These are phyloP conservation scores for Dasypus novemcinctus DNA, from an alignment of 2,113 vertebrate species.

Conservation along the genomic window DNA sequence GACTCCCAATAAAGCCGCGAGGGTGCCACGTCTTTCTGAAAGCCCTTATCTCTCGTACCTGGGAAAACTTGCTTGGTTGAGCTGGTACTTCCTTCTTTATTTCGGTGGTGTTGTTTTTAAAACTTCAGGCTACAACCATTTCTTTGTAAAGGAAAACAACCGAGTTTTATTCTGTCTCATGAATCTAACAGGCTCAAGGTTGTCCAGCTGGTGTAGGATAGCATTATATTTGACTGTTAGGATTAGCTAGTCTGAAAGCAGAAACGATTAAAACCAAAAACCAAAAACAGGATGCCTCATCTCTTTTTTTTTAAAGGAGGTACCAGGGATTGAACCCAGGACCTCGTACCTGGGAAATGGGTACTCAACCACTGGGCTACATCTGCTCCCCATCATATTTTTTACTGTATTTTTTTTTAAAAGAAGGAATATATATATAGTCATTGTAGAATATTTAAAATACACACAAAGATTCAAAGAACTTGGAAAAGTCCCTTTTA, in stretches of 20 bases:
- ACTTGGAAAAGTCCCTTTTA: not conserved
- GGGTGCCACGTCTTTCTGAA: not conserved
- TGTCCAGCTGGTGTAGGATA: not conserved
- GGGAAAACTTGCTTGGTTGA: constrained; percentile 6
- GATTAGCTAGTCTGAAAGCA: not conserved
- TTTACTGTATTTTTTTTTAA: not conserved
- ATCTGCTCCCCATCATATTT: not conserved
- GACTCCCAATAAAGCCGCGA: rapidly evolving
- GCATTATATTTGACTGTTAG: not conserved
- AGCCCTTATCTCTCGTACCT: not conserved
- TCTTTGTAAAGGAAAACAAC: constrained; percentile 25
- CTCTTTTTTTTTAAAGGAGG: no score
- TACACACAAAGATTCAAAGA: not conserved
- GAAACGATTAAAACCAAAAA: not conserved
- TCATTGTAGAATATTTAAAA: not conserved
- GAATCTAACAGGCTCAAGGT: constrained; percentile 37
- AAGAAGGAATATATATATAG: no score
- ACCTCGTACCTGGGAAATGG: no score
- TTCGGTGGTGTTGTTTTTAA: constrained; percentile 38
- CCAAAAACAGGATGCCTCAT: not conserved
- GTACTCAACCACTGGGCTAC: no score
- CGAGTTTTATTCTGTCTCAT: not conserved
- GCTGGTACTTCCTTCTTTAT: constrained; percentile 11
- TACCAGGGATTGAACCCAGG: no score
- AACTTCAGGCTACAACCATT: not conserved